Evolutionary conservation across 2,113 vertebrate genomes (phyloP), one percentile per base, ranked within the genome.

Genomic region (Sardina pilchardus): DNA sequence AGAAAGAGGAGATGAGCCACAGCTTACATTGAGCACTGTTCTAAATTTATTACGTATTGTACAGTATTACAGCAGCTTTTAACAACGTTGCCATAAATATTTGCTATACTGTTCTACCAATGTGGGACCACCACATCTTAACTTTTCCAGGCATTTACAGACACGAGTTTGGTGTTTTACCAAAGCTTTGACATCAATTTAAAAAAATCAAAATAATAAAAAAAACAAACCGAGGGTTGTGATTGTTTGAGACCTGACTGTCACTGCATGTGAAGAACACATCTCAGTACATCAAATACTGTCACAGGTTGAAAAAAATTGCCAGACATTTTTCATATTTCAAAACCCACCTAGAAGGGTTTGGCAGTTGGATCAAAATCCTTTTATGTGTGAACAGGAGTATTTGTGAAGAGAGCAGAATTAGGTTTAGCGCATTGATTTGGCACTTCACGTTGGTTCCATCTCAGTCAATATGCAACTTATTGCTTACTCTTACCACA

Each of bases 1-100:
- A 17, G 10, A 78, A 34, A 17, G 71, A 78, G 34, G 30, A 78
- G 12, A 78, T 78, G 2, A 30, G 4, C 12, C 71, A 78, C 71
- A 78, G 3, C 14, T 17, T 39, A 14, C 34, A 78, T 78, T 78
- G 14, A 78, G 59, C 75, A 48, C 82, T 82, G 82, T 81, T 89
- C 86, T 87, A 89, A 75, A 85, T 89, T 82, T 89, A 85, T 81
- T 85, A 36, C 6, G 53, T 82, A 81, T 86, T 84, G 59, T 83
- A 85, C 84, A 88, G 30, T 82, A 63, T 80, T 78, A 85, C 81
- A 78, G 84, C 81, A 83, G 39, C 84, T 85, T 82, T 82, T 85
- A 67, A 78, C 84, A 88, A 19, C 45, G 81, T 82, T 82, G 34
- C 56, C 84, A 85, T 85, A 82, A 87, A 84, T 44, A 50, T 78